Base-by-base conservation (phyloP, 2,113 vertebrate genomes). In the Stigmatopora nigra region DNA sequence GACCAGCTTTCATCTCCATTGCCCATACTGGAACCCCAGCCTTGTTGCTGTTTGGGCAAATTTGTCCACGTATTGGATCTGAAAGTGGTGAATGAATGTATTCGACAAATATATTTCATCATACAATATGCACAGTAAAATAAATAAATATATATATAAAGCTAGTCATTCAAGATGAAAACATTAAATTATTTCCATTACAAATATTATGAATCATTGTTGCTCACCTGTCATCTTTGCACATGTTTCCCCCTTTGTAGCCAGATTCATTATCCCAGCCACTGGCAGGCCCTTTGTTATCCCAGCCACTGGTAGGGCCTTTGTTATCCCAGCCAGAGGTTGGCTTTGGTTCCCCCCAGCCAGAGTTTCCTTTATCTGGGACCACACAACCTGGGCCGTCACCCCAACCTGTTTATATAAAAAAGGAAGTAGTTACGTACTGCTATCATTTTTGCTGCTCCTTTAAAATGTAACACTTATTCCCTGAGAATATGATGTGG, bases 31-130 rank as follows among this genome's bases (percentile, higher is more conserved):
- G 93, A 88, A 1, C 90, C 82, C 94, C 96, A 96, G 58, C 89
- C 87, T 82, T 95, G 95, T 81, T 93, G 83, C 1, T 65, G 67
- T 77, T 95, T 98, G 76, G 93, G 93, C 2, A 90, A 64, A 65
- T 94, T 94, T 76, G 81, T 94, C 96, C 97, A 98, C 0, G 90
- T 89, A 15, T 83, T 88, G 41, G 93, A 89, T 83, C 92, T 88
- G 38, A 44, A 72, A 41, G 63, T 22, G 10, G 10, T 4, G 35
- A 31, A 64, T 52, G 17, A 48, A 49, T 0, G 9, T 10, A 3
- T 51, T 9, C 16, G 20, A 56, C 15, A 36, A 8, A 19, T 7
- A 25, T 38, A 22, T 47, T n/a, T 17, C 7, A 2, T 1, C 16
- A 20, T 9, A 20, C 19, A 47, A 25, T 47, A 7, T 4, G 6